Percentiles rank a stretch among this genome's conserved stretches.
phyloP scores from a whole-genome alignment of 2,113 vertebrate species.

The Paralichthys olivaceus region DNA sequence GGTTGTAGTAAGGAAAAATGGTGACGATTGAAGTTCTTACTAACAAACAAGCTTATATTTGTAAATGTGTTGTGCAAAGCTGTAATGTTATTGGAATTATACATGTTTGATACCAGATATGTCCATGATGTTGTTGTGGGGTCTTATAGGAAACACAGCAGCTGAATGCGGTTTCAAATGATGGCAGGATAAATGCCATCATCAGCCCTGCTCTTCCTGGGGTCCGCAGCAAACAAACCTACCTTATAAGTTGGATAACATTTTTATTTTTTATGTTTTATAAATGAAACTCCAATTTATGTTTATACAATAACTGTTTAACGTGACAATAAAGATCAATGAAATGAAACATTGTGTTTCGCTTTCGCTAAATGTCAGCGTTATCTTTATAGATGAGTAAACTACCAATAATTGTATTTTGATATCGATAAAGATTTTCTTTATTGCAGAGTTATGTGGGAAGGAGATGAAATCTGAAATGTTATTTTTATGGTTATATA shows the following conservation, averaged over 20 bases:
- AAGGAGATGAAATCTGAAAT: too few relatives aligned
- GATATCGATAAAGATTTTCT: too few relatives aligned
- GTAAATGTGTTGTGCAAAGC: slow-evolving; percentile 31
- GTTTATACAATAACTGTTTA: slow-evolving; percentile 68
- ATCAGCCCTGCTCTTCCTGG: neutral
- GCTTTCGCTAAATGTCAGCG: neutral
- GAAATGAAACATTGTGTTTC: slow-evolving; percentile 15
- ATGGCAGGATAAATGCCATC: neutral
- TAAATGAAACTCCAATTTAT: slow-evolving; percentile 68
- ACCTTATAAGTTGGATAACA: slow-evolving; percentile 19
- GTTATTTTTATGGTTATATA: too few relatives aligned
- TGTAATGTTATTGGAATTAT: slow-evolving; percentile 21
- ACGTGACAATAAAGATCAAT: slow-evolving; percentile 66
- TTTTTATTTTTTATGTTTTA: slow-evolving; percentile 64
- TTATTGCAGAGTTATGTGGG: too few relatives aligned
- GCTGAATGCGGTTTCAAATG: neutral
- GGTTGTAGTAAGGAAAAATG: slow-evolving; percentile 51
- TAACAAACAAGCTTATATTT: slow-evolving; percentile 43
- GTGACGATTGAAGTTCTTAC: slow-evolving; percentile 49
- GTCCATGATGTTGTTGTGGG: neutral
- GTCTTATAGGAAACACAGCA: too few relatives aligned
- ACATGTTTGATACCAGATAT: too few relatives aligned
- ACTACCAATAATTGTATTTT: too few relatives aligned
- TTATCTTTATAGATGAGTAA: too few relatives aligned
- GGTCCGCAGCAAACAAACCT: neutral